Conservation (phyloP, 1,140 invertebrate species). For the Trissolcus basalis region DNA sequence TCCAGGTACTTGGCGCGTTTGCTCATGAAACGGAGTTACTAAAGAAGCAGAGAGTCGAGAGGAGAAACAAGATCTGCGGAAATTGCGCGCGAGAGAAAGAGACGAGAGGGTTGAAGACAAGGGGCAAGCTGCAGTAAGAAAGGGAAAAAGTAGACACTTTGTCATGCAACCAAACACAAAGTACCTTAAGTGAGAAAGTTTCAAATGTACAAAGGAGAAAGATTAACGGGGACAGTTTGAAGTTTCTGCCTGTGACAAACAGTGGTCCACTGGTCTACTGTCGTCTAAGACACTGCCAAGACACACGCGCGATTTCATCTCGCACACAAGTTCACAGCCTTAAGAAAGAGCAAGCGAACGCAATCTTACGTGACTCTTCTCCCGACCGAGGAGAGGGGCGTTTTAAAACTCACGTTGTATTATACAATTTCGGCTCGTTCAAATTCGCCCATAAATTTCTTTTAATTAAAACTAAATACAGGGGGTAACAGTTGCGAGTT, state of each 20-base stretch:
- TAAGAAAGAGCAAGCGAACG: conserved; percentile 6
- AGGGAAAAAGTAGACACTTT: conserved; percentile 54
- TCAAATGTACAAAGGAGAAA: conserved; percentile 61
- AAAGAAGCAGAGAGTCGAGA: conserved; percentile 49
- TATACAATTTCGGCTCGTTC: no score
- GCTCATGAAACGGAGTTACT: conserved; percentile 54
- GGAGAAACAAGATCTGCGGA: conserved; percentile 58
- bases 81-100: conserved; percentile 45
- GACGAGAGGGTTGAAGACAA: conserved; percentile 38
- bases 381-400: no score
- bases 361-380: conserved; percentile 14
- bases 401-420: no score
- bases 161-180: conserved; percentile 60
- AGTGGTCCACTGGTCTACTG: conserved; percentile 53
- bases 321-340: conserved; percentile 37
- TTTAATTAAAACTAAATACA: no score
- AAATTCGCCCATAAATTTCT: no score
- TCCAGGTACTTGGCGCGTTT: conserved; percentile 63
- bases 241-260: conserved; percentile 61
- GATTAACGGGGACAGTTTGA: conserved; percentile 64
- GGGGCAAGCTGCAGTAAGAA: conserved; percentile 21
- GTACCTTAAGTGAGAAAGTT: conserved; percentile 62
- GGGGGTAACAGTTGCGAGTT: no score
- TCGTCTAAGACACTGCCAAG: conserved; percentile 23
- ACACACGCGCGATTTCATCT: conserved; percentile 42